These are phyloP conservation scores for Patella depressa DNA, from an alignment of 2,888 invertebrate genomes.

Conservation along the genomic window DNA sequence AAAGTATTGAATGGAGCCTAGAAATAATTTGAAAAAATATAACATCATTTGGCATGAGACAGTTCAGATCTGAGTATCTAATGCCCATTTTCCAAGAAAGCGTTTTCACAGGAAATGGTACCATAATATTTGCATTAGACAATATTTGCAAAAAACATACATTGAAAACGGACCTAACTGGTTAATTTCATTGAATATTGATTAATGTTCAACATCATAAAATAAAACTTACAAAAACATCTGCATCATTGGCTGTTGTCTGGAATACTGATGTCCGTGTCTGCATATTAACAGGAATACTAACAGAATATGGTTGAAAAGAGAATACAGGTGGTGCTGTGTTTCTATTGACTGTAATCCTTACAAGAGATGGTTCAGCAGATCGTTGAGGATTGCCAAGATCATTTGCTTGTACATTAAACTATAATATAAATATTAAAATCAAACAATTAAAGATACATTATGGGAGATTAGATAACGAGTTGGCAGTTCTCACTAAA, in stretches of 20 bases:
- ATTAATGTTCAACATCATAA: not conserved
- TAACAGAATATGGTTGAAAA: constrained; percentile 31
- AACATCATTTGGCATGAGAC: too few relatives aligned
- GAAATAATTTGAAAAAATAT: not conserved
- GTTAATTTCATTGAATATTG: too few relatives aligned
- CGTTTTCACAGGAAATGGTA: too few relatives aligned
- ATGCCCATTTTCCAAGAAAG: too few relatives aligned
- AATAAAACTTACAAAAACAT: constrained; percentile 45
- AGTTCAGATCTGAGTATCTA: too few relatives aligned
- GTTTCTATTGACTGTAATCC: constrained; percentile 53
- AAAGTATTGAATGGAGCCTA: constrained; percentile 47
- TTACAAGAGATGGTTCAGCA: constrained; percentile 38
- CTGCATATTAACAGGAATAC: constrained; percentile 40
- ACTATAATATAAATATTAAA: not conserved
- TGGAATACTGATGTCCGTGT: constrained; percentile 36
- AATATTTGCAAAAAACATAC: too few relatives aligned
- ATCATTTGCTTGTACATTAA: constrained; percentile 50
- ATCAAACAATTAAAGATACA: not conserved
- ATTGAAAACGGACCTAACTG: too few relatives aligned
- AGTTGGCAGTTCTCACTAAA: too few relatives aligned
- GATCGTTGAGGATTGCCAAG: constrained; percentile 41
- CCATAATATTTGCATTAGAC: too few relatives aligned
- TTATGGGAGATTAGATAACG: too few relatives aligned
- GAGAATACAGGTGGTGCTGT: constrained; percentile 52
- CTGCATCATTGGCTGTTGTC: constrained; percentile 51